These are phyloP conservation scores for Dimorphilus gyrociliatus DNA, from an alignment of 2,888 invertebrate species.

Conservation along the genomic window DNA sequence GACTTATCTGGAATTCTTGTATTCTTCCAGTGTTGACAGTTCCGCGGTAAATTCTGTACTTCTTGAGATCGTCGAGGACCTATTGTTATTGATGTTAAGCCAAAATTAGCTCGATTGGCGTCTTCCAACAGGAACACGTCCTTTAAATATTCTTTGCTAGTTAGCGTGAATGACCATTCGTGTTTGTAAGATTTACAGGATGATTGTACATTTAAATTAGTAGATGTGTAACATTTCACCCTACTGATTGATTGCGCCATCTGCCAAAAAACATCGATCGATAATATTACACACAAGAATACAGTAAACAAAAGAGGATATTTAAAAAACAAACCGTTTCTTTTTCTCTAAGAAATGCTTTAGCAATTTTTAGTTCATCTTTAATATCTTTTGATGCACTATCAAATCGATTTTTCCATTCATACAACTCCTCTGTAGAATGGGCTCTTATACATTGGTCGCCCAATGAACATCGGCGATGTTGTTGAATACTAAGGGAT, in stretches of 20 bases:
- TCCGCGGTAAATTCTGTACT: conserved; percentile 25
- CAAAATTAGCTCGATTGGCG: conserved; percentile 51
- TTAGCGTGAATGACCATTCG: conserved; percentile 32
- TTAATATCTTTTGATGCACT: no score
- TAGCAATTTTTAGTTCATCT: no score
- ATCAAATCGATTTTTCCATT: conserved; percentile 57
- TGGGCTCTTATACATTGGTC: conserved; percentile 59
- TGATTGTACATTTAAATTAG: no score
- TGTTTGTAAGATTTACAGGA: conserved; percentile 27
- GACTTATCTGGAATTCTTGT: no score
- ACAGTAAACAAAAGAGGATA: no score
- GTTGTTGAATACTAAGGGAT: no score
- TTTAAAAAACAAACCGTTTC: no score
- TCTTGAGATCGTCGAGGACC: conserved; percentile 32
- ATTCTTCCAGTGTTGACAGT: conserved; percentile 41
- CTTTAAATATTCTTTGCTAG: conserved; percentile 40
- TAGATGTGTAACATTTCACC: no score
- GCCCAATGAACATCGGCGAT: conserved; percentile 48
- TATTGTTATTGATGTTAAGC: conserved; percentile 42
- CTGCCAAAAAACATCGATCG: no score
- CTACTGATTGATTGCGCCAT: no score
- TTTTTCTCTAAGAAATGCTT: no score
- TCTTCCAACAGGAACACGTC: conserved; percentile 54
- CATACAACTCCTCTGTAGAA: conserved; percentile 51
- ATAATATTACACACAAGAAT: no score